A percentile compares a stretch with the other conserved stretches of the same genome.
Evolutionary conservation across 2,797 vertebrate genomes (phyloP).

Genomic region (Lindbergichthys nudifrons): DNA sequence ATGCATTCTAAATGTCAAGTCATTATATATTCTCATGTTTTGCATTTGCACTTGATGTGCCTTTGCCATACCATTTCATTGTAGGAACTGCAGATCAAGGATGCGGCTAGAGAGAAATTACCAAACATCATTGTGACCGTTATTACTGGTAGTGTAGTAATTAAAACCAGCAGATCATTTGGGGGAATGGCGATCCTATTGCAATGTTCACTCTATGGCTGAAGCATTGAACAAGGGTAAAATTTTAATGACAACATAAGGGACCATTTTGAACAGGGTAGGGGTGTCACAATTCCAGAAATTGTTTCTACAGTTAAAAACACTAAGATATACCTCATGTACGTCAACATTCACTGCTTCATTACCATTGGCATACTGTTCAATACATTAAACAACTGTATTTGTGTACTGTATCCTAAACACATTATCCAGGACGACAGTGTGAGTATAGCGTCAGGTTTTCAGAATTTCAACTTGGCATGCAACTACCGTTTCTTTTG

Average conservation of each 20-base stretch:
- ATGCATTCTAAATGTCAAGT: background rate
- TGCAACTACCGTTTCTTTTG: too few species aligned
- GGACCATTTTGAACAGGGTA: background rate
- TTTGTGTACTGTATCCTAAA: too few species aligned
- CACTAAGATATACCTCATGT: too few species aligned
- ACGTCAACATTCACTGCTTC: too few species aligned
- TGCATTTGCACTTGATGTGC: slow-evolving; percentile 1
- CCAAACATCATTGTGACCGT: slow-evolving; percentile 8
- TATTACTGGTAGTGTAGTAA: background rate
- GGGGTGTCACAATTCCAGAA: too few species aligned
- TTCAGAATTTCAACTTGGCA: too few species aligned
- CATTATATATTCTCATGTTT: slow-evolving; percentile 8
- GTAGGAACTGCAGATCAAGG: slow-evolving; percentile 10
- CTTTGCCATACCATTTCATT: slow-evolving; percentile 8
- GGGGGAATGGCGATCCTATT: background rate
- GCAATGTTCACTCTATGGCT: background rate
- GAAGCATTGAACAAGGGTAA: background rate
- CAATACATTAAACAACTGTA: too few species aligned
- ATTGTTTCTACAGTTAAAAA: too few species aligned
- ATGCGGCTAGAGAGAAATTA: background rate
- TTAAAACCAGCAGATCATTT: slow-evolving; percentile 10
- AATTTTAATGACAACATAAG: background rate
- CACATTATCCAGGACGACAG: too few species aligned
- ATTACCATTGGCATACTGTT: too few species aligned
- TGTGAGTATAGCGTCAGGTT: too few species aligned